Evolutionary conservation across 1,140 invertebrate species (phyloP).

Genomic region (Lethocerus indicus): DNA sequence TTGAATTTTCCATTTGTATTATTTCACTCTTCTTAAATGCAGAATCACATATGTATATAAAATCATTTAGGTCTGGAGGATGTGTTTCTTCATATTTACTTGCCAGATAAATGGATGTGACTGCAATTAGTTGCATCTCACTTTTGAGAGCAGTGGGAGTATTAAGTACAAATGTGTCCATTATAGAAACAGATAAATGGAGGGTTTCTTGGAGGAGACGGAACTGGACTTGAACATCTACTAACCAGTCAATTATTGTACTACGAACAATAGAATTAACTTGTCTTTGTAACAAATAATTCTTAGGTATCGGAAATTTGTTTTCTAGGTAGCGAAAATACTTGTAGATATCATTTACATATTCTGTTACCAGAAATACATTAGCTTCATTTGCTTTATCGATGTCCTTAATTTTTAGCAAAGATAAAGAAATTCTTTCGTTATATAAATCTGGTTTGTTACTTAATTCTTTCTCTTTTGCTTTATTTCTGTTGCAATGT

Average conservation of each 20-base stretch:
- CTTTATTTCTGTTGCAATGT: too few relatives aligned
- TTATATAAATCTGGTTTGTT: too few relatives aligned
- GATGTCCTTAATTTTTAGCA: constrained; percentile 3
- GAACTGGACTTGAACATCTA: background rate
- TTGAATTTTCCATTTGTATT: constrained; percentile 2
- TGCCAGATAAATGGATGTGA: background rate
- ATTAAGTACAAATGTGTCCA: constrained; percentile 1
- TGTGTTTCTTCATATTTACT: constrained; percentile 8
- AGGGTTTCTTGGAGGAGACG: constrained; percentile 5
- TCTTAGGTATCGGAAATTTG: background rate
- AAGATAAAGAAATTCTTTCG: too few relatives aligned
- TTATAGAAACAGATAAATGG: constrained; percentile 1
- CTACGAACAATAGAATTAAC: background rate
- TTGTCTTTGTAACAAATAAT: background rate
- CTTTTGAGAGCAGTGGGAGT: background rate
- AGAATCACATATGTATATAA: background rate
- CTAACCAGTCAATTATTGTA: constrained; percentile 5
- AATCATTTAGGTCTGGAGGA: background rate
- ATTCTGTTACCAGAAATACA: constrained; percentile 1
- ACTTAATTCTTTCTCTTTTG: too few relatives aligned
- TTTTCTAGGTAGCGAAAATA: constrained; percentile 1
- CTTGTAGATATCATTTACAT: constrained; percentile 3
- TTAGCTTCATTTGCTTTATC: background rate
- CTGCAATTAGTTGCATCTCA: constrained; percentile 2
- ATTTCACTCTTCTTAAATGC: background rate